Evolutionary conservation across 2,888 invertebrate genomes (phyloP), one percentile per base, ranked within the genome.

Genomic region (Mythimna lalbum): DNA sequence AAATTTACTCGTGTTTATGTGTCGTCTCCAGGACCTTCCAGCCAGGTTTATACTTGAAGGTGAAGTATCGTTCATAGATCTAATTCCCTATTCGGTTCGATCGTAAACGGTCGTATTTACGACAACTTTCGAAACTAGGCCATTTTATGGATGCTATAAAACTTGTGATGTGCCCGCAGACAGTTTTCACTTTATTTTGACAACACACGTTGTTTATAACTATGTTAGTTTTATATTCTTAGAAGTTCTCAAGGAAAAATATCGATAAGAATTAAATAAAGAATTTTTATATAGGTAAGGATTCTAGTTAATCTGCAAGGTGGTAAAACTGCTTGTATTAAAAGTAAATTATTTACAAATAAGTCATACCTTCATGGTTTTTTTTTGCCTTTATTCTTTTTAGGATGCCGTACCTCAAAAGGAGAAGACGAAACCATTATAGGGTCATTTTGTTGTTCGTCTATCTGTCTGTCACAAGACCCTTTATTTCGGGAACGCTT

Each of bases 71-170:
- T 70, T 80, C 79, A 82, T 82, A 65, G 76, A 73, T 84, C 81
- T 87, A 88, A 89, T 87, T 84, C 78, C 61, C 82, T 72, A 78
- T 87, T 86, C 78, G 76, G 75, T 76, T 76, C 63, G 75, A 65
- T 88, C 90, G 89, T 91, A 90, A 90, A 89, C 81, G 81, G 67
- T 59, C 81, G 70, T 83, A 89, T 90, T 90, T 91, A 91, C 86
- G 88, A 87, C 80, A 79, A 78, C 72, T 78, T 85, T 79, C 62
- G 81, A 86, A 90, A 85, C 83, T 82, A 69, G 82, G 76, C 77
- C 85, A 81, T 85, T 86, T 86, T 86, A 87, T 84, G 84, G 80
- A 80, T 74, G 76, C 83, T 78, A 84, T 88, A 88, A 88, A 89
- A 79, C 69, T 67, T 65, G 73, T 74, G 78, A 84, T 83, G 81